These are phyloP conservation scores for Notechis scutatus DNA, from an alignment of 2,113 vertebrate genomes.

Conservation along the genomic window DNA sequence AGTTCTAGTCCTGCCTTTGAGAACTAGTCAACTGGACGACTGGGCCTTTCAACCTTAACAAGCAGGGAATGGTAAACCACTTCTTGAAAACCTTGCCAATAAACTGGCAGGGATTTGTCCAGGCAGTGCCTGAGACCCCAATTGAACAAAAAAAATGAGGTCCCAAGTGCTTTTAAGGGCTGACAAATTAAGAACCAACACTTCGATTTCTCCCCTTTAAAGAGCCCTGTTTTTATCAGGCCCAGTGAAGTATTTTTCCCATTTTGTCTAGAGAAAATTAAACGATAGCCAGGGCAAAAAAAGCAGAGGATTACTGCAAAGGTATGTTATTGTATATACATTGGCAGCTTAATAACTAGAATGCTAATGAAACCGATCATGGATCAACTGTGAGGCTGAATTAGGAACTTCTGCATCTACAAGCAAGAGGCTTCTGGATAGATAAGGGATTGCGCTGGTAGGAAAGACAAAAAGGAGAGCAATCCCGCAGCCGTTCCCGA, in stretches of 20 bases:
- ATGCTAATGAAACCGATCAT: neutral
- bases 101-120: too few relatives aligned
- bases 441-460: neutral
- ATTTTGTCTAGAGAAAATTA: neutral
- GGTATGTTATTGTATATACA: neutral
- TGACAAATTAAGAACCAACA: neutral
- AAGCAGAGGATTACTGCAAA: neutral
- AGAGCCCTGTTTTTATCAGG: neutral
- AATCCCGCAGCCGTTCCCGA: neutral
- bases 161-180: neutral
- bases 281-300: neutral
- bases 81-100: too few relatives aligned
- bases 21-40: too few relatives aligned
- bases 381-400: neutral
- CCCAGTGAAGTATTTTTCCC: neutral
- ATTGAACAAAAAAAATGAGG: too few relatives aligned
- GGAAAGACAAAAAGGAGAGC: neutral
- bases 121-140: too few relatives aligned
- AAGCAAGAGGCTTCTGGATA: neutral
- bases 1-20: too few relatives aligned
- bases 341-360: neutral
- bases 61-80: too few relatives aligned
- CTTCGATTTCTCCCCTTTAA: rapidly evolving
- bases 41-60: too few relatives aligned
- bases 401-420: neutral